phyloP scores from a whole-genome alignment of 2,113 vertebrate species.

The Bambusicola thoracicus region DNA sequence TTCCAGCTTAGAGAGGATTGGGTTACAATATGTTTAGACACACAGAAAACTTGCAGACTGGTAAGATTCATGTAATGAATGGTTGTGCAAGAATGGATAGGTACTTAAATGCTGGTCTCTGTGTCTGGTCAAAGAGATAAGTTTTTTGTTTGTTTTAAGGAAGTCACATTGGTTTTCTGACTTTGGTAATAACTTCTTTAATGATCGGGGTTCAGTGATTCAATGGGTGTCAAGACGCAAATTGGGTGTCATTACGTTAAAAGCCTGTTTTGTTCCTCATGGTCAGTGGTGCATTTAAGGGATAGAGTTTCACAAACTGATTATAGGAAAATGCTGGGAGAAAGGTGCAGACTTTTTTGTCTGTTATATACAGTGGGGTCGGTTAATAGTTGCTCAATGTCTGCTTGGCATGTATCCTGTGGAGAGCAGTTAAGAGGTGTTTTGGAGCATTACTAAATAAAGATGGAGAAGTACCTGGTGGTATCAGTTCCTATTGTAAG shows the following conservation, averaged over 20 bases:
- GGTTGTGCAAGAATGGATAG: neutral
- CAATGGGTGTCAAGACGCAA: neutral
- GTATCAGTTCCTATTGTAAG: neutral
- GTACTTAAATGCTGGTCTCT: neutral
- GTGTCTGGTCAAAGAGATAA: neutral
- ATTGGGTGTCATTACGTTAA: neutral
- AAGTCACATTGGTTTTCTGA: neutral
- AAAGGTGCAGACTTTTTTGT: neutral
- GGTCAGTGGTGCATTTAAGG: neutral
- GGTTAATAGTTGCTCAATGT: neutral
- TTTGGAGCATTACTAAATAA: neutral
- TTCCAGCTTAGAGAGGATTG: neutral
- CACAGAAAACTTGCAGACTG: neutral
- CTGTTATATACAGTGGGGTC: neutral
- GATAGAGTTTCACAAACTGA: neutral
- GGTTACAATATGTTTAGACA: neutral
- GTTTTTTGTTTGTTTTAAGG: neutral
- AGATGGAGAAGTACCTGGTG: neutral
- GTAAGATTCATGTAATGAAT: neutral
- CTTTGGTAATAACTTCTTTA: neutral
- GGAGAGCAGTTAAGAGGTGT: neutral
- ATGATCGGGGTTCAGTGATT: neutral
- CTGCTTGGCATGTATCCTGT: neutral
- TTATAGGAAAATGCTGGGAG: neutral
- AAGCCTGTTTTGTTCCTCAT: neutral